These are phyloP conservation scores for Netelia virgata DNA, from an alignment of 2,888 invertebrate species.

Conservation along the genomic window DNA sequence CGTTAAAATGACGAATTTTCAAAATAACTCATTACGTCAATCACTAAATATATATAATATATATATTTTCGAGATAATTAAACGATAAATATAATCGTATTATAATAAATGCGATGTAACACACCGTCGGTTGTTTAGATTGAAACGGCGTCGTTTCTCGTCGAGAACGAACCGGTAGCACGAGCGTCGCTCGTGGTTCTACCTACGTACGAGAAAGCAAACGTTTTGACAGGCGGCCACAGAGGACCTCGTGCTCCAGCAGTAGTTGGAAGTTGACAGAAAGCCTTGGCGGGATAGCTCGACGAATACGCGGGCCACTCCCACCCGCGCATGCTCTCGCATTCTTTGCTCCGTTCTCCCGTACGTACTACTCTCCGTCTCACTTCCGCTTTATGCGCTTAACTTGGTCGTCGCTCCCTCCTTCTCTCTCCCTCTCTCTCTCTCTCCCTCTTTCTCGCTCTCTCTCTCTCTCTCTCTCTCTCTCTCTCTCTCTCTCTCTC, in stretches of 20 bases:
- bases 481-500: constrained; percentile 51
- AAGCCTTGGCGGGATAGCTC: constrained; percentile 81
- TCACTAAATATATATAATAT: no score
- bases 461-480: constrained; percentile 10
- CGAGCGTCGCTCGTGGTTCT: constrained; percentile 25
- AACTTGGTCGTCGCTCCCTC: constrained; percentile 8
- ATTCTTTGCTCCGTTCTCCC: constrained; percentile 41
- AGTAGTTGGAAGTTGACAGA: constrained; percentile 81
- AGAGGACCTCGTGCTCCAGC: constrained; percentile 74
- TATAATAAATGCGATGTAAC: no score
- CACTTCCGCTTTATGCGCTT: constrained; percentile 30
- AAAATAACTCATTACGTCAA: no score
- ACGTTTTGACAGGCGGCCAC: constrained; percentile 65
- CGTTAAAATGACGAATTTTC: no score
- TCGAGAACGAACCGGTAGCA: neutral
- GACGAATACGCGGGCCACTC: constrained; percentile 80
- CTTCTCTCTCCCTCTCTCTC: constrained; percentile 38
- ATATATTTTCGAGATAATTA: neutral
- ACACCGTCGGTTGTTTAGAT: neutral
- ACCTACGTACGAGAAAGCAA: constrained; percentile 57
- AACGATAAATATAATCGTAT: neutral
- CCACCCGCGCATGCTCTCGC: constrained; percentile 82
- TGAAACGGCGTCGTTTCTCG: neutral
- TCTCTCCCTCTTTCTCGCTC: constrained; percentile 41
- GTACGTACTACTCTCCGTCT: constrained; percentile 27